Evolutionary conservation across 92 coral and sea anemone species (phyloP).

Genomic region (Ricordea florida): DNA sequence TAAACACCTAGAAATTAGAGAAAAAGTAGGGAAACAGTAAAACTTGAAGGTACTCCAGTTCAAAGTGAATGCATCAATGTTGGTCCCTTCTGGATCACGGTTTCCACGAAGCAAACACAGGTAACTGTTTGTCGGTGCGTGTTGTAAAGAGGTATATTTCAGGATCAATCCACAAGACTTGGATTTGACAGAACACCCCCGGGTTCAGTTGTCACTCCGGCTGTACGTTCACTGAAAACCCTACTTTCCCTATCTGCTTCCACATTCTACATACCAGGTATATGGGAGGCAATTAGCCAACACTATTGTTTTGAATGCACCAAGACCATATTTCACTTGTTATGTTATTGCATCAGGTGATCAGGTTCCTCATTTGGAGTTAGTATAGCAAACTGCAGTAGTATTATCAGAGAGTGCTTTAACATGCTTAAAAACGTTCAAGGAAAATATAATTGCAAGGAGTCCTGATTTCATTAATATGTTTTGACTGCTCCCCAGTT

Average conservation of each 20-base stretch:
- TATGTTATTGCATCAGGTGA: conserved; percentile 8
- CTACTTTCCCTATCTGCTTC: not conserved
- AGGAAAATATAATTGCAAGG: conserved; percentile 29
- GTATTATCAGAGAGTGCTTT: conserved; percentile 46
- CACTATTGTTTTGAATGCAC: conserved; percentile 6
- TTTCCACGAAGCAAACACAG: too few species aligned
- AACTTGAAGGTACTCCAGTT: not conserved
- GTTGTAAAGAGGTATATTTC: conserved; percentile 14
- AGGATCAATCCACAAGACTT: not conserved
- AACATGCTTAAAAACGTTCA: conserved; percentile 35
- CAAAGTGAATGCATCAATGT: conserved; percentile 1
- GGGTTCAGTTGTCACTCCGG: conserved; percentile 1
- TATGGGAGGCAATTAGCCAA: conserved; percentile 26
- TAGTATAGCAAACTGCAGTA: conserved; percentile 48
- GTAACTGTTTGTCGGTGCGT: not conserved
- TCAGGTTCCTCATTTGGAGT: conserved; percentile 20
- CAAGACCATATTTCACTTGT: conserved; percentile 23
- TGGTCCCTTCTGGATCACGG: not conserved
- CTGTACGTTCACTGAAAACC: not conserved
- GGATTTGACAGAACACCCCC: not conserved
- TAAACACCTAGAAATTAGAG: conserved; percentile 8
- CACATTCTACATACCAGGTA: conserved; percentile 19
- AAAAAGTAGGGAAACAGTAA: conserved; percentile 9
- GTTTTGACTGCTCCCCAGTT: not conserved
- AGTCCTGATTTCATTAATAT: conserved; percentile 47